These are phyloP conservation scores for Trissolcus brochymenae DNA, from an alignment of 2,888 invertebrate genomes.

Conservation along the genomic window DNA sequence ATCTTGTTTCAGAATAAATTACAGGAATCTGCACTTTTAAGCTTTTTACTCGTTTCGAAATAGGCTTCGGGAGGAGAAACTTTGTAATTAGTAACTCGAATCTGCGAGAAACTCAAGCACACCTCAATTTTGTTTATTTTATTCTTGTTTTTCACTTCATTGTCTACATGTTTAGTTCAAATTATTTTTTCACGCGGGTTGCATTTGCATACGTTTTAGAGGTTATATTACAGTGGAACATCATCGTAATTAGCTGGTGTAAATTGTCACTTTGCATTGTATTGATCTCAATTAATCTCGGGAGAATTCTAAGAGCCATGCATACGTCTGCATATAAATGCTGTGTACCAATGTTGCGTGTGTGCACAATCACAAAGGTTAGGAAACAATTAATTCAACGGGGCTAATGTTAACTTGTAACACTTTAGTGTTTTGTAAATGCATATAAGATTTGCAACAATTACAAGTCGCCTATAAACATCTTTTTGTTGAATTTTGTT, in stretches of 20 bases:
- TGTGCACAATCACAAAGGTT: slow-evolving; percentile 1
- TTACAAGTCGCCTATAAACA: too few relatives aligned
- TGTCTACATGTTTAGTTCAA: too few relatives aligned
- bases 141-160: neutral
- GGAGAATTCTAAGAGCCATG: slow-evolving; percentile 45
- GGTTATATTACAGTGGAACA: too few relatives aligned
- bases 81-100: slow-evolving; percentile 12
- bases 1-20: slow-evolving; percentile 6
- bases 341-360: slow-evolving; percentile 11
- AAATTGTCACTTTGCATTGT: slow-evolving; percentile 52
- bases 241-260: slow-evolving; percentile 30
- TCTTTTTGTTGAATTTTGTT: too few relatives aligned
- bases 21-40: neutral
- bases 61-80: slow-evolving; percentile 3
- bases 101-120: neutral
- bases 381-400: too few relatives aligned
- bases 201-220: too few relatives aligned
- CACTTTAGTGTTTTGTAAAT: too few relatives aligned
- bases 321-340: slow-evolving; percentile 42
- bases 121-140: neutral
- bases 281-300: slow-evolving; percentile 53
- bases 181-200: neutral
- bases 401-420: too few relatives aligned
- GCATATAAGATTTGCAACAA: too few relatives aligned
- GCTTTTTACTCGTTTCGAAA: slow-evolving; percentile 7